Conservation (phyloP, 2,797 vertebrate species). For the Malacoraja senta region DNA sequence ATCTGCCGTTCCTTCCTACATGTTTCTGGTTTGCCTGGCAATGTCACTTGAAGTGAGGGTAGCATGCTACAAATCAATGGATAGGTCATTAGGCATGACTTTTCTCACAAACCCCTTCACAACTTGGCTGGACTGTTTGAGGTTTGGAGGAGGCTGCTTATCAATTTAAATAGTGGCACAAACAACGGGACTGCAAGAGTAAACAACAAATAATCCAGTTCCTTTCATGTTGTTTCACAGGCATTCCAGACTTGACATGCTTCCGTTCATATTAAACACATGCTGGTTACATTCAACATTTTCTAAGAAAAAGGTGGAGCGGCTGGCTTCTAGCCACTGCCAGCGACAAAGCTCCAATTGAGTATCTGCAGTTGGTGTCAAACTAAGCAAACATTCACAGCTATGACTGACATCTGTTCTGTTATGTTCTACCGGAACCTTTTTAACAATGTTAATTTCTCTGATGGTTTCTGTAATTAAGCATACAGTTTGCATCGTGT, state of each 20-base stretch:
- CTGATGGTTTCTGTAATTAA: background rate
- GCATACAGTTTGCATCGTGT: no score
- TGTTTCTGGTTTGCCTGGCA: background rate
- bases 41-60: background rate
- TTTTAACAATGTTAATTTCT: background rate
- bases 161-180: background rate
- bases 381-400: background rate
- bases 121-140: background rate
- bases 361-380: background rate
- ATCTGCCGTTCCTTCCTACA: no score
- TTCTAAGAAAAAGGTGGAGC: slow-evolving; percentile 5
- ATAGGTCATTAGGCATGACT: background rate
- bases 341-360: background rate
- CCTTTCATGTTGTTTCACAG: slow-evolving; percentile 13
- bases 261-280: background rate
- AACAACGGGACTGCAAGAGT: background rate
- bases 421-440: background rate
- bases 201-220: slow-evolving; percentile 14
- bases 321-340: background rate
- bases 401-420: background rate
- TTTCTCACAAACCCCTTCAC: background rate
- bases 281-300: background rate
- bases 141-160: background rate
- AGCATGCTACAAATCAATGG: background rate
- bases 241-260: background rate